Evolutionary conservation across 2,113 vertebrate genomes (phyloP), one percentile per base, ranked within the genome.

Genomic region (Formicarius rufipectus): DNA sequence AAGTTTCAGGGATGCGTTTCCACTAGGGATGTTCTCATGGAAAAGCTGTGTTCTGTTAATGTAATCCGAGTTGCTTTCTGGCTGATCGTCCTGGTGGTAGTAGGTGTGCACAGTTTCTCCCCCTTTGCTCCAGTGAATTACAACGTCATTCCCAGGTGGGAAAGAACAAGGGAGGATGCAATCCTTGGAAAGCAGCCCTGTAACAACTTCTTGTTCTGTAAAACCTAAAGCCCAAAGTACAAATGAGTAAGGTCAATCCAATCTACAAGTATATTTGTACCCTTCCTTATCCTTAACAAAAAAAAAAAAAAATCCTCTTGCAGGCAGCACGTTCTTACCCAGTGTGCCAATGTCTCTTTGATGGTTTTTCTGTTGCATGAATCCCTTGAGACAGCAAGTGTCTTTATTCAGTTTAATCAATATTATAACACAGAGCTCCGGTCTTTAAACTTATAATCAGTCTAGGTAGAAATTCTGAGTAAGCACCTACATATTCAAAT

Each of bases 51-150:
- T 98, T 62, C 98, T 97, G 50, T 24, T 37, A 35, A 19, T 95
- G 87, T 97, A 98, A 27, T 4, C 14, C 2, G 2, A 1, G 12
- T 93, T n/a, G n/a, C 9, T 92, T 98, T 98, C 0, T 6, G 98
- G 31, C 9, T 98, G 97, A 89, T 99, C 97, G 0, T 1, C 1
- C 7, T 47, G 12, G 5, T 80, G 1, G 63, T 96, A 98, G 91
- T 94, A 99, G 12, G 96, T 93, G 83, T 98, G 98, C 30, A 97
- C 97, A 5, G 3, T 28, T 69, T 30, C 67, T 52, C 95, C 80
- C 18, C 96, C 97, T 91, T 98, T 75, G 3, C 16, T 96, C 98
- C 98, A 99, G 89, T 98, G 96, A 94, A 99, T 97, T 25, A 98
- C 62, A 3, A 42, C 40, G 14, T 96, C 97, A 8, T 92, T 23